Percentiles rank a stretch among this genome's conserved stretches.
Conservation (phyloP, 2,797 vertebrate genomes). For the Chaetophractus vellerosus region DNA sequence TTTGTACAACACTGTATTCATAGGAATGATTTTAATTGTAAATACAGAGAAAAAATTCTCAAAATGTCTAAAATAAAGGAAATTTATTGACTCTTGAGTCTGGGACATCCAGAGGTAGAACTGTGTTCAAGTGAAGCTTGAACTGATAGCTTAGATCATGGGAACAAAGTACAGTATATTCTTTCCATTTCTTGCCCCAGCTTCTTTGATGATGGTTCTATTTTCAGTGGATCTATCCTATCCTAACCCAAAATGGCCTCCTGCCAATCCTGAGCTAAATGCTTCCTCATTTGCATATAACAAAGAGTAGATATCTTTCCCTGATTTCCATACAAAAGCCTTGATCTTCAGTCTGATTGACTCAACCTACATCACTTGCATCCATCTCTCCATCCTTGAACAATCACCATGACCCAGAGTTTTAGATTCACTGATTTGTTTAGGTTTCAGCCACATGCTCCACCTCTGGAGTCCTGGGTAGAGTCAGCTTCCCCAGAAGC, state of each 20-base stretch:
- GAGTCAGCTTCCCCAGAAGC: background rate
- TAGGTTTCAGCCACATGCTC: background rate
- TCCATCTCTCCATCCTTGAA: background rate
- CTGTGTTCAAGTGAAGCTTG: conserved; percentile 10
- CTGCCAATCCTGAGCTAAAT: background rate
- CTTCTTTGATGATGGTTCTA: background rate
- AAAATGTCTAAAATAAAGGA: background rate
- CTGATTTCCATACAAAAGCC: background rate
- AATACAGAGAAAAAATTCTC: background rate
- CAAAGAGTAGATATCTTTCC: background rate
- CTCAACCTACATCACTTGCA: background rate
- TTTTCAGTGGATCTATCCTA: background rate
- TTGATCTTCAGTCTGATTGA: background rate
- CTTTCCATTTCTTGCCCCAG: background rate
- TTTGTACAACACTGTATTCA: background rate
- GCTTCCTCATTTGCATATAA: background rate
- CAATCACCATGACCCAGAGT: no score
- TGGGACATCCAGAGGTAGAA: background rate
- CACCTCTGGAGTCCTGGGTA: background rate
- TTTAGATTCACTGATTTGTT: background rate
- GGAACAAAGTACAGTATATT: background rate
- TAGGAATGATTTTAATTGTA: background rate
- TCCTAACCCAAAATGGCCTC: background rate
- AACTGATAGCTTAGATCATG: background rate
- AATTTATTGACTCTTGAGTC: background rate